phyloP scores from a whole-genome alignment of 2,888 invertebrate species.

The Prosapia bicincta region DNA sequence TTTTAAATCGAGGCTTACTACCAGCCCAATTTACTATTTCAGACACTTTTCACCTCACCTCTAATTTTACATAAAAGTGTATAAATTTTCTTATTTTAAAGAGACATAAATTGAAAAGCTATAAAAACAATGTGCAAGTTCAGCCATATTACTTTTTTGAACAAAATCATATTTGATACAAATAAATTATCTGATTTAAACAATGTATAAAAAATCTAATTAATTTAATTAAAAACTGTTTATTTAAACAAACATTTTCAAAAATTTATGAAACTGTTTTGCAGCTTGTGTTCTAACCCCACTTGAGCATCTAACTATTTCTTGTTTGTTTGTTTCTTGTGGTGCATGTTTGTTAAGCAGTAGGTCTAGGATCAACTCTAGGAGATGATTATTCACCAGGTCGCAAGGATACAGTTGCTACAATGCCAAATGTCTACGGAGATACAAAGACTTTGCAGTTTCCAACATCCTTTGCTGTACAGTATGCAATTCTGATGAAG shows the following conservation, averaged over 20 bases:
- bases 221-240: neutral
- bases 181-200: no score
- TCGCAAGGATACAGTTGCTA: slow-evolving; percentile 36
- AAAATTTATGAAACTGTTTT: neutral
- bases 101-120: no score
- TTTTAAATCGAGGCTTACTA: no score
- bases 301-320: neutral
- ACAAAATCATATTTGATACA: no score
- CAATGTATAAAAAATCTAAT: no score
- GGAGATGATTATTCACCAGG: slow-evolving; percentile 28
- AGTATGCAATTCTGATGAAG: slow-evolving; percentile 52
- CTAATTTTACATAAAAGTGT: no score
- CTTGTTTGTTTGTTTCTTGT: neutral
- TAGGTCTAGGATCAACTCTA: slow-evolving; percentile 15
- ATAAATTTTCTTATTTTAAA: no score
- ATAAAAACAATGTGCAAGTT: no score
- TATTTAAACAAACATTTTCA: neutral
- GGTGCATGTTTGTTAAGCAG: neutral
- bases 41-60: no score
- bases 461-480: slow-evolving; percentile 54
- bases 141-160: no score
- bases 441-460: slow-evolving; percentile 42
- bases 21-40: no score
- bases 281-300: neutral
- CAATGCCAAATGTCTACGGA: slow-evolving; percentile 33